Base-by-base conservation (phyloP, 2,888 invertebrate genomes). In the Hirtodrosophila duncani region DNA sequence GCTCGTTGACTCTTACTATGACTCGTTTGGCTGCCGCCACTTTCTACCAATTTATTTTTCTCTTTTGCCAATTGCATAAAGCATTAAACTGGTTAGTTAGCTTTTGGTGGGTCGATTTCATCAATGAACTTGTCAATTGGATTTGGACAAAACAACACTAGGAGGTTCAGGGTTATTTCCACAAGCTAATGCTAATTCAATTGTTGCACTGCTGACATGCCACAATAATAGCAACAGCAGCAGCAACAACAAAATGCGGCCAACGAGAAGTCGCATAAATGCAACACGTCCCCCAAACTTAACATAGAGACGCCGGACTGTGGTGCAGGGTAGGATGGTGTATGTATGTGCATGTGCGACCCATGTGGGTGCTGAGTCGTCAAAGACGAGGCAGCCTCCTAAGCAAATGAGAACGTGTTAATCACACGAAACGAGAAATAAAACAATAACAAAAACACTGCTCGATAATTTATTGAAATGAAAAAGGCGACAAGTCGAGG, bases 41-140 rank as follows among this genome's bases (percentile, higher is more conserved):
- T 71, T 70, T 70, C 70, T 78, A 69, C 63, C 48, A 59, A 69
- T 59, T 44, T 38, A 27, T 21, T 10, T 44, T 44, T 38, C 10
- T 17, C 24, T 41, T 59, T 45, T 38, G 17, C 21, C 36, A 67
- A 70, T 67, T 67, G 63, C 63, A 70, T 68, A 70, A 68, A 67
- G 50, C 37, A 34, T 26, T 27, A 51, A 70, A 66, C 67, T 48
- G 65, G 65, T 66, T 66, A 43, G 52, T 51, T 52, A 14, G 23
- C 2, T 10, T 26, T 9, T 8, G 52, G 29, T 52, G 39, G 52
- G 34, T 46, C 42, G 58, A 45, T 57, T 43, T 71, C 66, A 78
- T 74, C 71, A 79, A 71, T 71, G 71, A 71, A 71, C 71, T 71
- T 71, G 71, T 51, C 71, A 71, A 72, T 72, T 77, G 72, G 72